phyloP scores from a whole-genome alignment of 1,140 invertebrate genomes.

The Luehdorfia chinensis region DNA sequence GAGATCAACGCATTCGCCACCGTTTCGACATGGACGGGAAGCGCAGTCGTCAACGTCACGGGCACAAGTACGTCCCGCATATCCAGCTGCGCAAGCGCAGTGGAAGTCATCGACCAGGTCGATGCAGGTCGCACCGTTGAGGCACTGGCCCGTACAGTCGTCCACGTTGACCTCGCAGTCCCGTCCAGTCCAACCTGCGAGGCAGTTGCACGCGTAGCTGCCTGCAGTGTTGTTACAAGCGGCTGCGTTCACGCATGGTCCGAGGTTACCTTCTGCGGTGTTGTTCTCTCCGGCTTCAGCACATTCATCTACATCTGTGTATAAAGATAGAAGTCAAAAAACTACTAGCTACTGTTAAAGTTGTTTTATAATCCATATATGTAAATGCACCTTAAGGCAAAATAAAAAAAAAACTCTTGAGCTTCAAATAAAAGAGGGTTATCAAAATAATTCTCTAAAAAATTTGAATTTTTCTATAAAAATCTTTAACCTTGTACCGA shows the following conservation, averaged over 20 bases:
- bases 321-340: neutral
- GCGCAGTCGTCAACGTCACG: constrained; percentile 86
- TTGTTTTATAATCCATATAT: too few species aligned
- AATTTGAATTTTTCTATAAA: too few species aligned
- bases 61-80: constrained; percentile 83
- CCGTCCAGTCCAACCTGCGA: constrained; percentile 91
- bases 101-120: constrained; percentile 90
- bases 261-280: constrained; percentile 43
- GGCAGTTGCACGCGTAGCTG: constrained; percentile 89
- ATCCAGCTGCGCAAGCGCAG: constrained; percentile 89
- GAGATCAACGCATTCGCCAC: constrained; percentile 89
- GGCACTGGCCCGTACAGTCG: constrained; percentile 92
- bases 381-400: too few species aligned
- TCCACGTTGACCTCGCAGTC: constrained; percentile 93
- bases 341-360: too few species aligned
- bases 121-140: constrained; percentile 90
- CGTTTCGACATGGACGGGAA: constrained; percentile 89
- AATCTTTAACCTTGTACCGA: too few species aligned
- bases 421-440: too few species aligned
- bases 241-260: constrained; percentile 89
- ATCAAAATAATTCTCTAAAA: too few species aligned
- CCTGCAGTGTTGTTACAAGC: constrained; percentile 89
- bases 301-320: constrained; percentile 83
- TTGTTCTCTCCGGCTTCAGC: constrained; percentile 41
- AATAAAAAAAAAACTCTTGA: too few species aligned